These are phyloP conservation scores for Poecilia gillii DNA, from an alignment of 2,797 vertebrate species.

Conservation along the genomic window DNA sequence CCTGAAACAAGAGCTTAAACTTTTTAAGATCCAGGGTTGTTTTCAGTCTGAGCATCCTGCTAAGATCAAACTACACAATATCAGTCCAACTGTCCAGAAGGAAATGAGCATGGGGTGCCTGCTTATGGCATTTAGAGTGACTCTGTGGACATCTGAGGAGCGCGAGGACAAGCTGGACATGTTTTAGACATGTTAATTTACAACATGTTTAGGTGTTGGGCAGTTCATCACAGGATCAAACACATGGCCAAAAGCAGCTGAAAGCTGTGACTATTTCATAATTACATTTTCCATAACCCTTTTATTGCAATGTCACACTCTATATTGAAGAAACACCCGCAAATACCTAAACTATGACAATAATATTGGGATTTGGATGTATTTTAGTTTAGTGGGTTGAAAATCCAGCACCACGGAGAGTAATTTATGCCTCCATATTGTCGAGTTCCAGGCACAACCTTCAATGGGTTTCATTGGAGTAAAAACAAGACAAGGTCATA, in stretches of 20 bases:
- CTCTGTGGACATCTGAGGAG: neutral
- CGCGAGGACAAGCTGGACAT: neutral
- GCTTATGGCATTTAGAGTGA: neutral
- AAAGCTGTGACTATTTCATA: neutral
- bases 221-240: neutral
- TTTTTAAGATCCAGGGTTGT: neutral
- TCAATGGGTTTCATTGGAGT: neutral
- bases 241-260: neutral
- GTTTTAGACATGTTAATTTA: constrained; percentile 2
- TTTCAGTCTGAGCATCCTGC: neutral
- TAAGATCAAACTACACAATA: constrained; percentile 5
- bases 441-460: neutral
- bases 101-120: constrained; percentile 1
- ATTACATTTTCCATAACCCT: neutral
- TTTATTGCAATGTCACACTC: neutral
- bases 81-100: neutral
- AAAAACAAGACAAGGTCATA: neutral
- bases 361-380: neutral
- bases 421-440: neutral
- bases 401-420: neutral
- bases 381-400: neutral
- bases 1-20: neutral
- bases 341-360: neutral
- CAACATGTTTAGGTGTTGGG: neutral
- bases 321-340: neutral